These are phyloP conservation scores for Eilema depressum DNA, from an alignment of 2,888 invertebrate genomes.

Conservation along the genomic window DNA sequence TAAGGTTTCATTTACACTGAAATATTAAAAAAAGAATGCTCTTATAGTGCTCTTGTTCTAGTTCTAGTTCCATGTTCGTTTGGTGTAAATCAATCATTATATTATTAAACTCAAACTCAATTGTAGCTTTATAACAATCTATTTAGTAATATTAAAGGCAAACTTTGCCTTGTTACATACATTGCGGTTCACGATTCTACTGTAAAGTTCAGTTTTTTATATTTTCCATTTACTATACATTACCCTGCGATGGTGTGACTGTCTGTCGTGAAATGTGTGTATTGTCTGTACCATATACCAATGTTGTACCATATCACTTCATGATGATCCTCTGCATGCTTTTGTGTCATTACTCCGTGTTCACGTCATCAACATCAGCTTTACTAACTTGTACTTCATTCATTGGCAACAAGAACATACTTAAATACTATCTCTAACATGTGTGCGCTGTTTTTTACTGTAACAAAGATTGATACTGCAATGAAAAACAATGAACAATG, in stretches of 20 bases:
- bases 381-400: constrained; percentile 45
- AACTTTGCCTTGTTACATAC: neutral
- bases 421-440: constrained; percentile 6
- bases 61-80: no score
- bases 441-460: constrained; percentile 15
- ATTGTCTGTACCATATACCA: constrained; percentile 28
- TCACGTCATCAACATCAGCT: constrained; percentile 46
- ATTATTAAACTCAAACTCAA: neutral
- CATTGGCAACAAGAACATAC: neutral
- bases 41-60: no score
- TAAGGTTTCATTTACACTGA: no score
- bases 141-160: neutral
- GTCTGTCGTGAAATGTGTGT: constrained; percentile 20
- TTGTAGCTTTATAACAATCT: neutral
- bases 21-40: no score
- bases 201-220: neutral
- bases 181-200: neutral
- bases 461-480: neutral
- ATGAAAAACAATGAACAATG: no score
- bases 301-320: constrained; percentile 19
- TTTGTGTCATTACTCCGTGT: constrained; percentile 36
- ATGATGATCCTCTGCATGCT: constrained; percentile 47
- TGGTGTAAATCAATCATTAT: no score
- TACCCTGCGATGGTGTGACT: neutral
- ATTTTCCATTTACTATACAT: neutral